A percentile compares a stretch with the other conserved stretches of the same genome.
Evolutionary conservation across 2,113 vertebrate genomes (phyloP).

Genomic region (Platanista minor): DNA sequence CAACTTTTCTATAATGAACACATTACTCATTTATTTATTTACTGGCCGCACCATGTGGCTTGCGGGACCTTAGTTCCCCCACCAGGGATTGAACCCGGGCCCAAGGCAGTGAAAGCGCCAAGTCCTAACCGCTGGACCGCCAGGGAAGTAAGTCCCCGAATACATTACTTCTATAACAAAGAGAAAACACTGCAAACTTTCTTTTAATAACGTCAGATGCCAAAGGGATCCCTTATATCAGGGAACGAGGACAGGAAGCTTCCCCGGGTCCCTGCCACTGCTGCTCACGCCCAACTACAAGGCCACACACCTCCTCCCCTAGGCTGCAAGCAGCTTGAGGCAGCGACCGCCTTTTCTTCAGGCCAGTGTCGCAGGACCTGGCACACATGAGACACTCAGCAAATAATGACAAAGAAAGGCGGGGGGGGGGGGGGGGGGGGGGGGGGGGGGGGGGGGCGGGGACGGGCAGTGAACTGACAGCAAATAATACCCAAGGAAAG

Average conservation of each 20-base stretch:
- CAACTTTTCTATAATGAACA: not conserved
- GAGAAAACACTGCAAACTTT: not conserved
- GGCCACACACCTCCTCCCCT: not conserved
- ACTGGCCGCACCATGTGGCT: not conserved
- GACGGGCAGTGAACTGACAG: not conserved
- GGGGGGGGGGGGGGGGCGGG: accelerated
- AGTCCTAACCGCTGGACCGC: not conserved
- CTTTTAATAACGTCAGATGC: not conserved
- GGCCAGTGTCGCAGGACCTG: not conserved
- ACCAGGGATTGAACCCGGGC: not conserved
- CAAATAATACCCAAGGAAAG: not conserved
- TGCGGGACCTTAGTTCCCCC: not conserved
- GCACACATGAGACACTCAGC: not conserved
- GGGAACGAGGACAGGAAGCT: not conserved
- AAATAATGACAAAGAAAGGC: not conserved
- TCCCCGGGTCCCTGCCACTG: not conserved
- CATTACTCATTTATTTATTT: not conserved
- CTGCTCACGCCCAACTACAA: accelerated
- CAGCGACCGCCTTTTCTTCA: not conserved
- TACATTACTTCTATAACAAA: not conserved
- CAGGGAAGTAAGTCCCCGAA: not conserved
- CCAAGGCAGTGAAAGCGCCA: not conserved
- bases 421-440: accelerated
- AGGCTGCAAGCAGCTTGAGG: not conserved
- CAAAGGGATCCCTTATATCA: not conserved